phyloP scores from a whole-genome alignment of 2,888 invertebrate species.

The Agriopis aurantiaria region DNA sequence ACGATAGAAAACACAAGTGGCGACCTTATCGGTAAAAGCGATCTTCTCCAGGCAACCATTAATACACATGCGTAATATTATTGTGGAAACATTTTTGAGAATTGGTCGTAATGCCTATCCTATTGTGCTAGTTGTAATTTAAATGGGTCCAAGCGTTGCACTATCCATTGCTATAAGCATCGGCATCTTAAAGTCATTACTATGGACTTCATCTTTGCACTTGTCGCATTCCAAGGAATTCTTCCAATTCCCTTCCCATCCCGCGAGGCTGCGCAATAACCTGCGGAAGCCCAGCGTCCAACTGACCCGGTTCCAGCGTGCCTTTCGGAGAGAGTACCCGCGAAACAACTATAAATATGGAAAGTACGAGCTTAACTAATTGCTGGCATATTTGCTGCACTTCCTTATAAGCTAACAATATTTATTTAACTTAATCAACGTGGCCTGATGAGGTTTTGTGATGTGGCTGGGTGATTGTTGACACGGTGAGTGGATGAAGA shows the following conservation, averaged over 20 bases:
- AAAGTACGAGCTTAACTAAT: constrained; percentile 70
- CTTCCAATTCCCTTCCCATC: constrained; percentile 36
- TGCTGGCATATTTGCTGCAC: constrained; percentile 43
- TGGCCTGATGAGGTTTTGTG: constrained; percentile 21
- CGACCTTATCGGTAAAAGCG: too few species aligned
- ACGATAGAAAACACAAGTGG: too few species aligned
- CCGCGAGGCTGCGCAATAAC: constrained; percentile 55
- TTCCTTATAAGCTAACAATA: constrained; percentile 52
- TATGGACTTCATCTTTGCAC: not conserved
- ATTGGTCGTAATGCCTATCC: too few species aligned
- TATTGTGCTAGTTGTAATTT: not conserved
- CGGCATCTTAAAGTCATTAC: too few species aligned
- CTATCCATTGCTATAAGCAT: not conserved
- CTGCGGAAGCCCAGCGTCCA: constrained; percentile 63
- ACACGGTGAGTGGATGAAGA: constrained; percentile 6
- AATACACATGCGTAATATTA: too few species aligned
- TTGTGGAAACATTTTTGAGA: too few species aligned
- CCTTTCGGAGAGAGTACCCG: constrained; percentile 70
- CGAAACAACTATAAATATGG: constrained; percentile 73
- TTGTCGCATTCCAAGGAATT: constrained; percentile 17
- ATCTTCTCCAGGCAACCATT: too few species aligned
- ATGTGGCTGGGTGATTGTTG: constrained; percentile 20
- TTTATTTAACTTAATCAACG: constrained; percentile 47
- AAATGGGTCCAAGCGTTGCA: not conserved
- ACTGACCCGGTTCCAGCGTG: constrained; percentile 66